These are phyloP conservation scores for Gorsachius magnificus DNA, from an alignment of 2,797 vertebrate genomes.

Conservation along the genomic window DNA sequence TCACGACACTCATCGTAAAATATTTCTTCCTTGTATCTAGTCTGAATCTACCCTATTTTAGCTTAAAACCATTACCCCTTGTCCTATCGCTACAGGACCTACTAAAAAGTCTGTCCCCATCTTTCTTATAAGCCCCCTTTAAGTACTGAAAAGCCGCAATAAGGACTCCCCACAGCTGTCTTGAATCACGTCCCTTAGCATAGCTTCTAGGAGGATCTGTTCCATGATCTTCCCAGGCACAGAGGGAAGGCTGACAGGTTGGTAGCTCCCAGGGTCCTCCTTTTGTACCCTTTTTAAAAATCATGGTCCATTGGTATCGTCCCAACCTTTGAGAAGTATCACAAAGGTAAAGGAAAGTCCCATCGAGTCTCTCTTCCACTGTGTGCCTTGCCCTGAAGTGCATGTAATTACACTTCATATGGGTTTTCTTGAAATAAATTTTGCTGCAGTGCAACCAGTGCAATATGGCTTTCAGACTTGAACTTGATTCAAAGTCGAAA, in stretches of 20 bases:
- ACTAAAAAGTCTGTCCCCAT: not conserved
- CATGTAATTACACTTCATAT: not conserved
- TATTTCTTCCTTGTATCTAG: not conserved
- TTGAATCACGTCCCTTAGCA: not conserved
- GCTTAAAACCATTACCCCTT: not conserved
- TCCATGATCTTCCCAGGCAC: not conserved
- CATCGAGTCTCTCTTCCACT: accelerated
- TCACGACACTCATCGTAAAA: not conserved
- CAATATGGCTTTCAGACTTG: not conserved
- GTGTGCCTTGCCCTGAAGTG: not conserved
- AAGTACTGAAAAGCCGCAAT: not conserved
- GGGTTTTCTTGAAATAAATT: not conserved
- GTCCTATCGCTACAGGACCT: not conserved
- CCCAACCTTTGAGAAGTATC: not conserved
- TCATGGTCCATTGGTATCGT: accelerated
- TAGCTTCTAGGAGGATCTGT: not conserved
- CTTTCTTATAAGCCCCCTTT: not conserved
- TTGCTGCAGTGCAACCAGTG: not conserved
- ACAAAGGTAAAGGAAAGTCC: not conserved
- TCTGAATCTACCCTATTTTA: not conserved
- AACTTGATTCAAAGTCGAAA: not conserved
- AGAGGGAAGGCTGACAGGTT: not conserved
- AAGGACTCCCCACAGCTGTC: not conserved
- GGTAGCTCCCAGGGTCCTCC: not conserved
- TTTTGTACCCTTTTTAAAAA: not conserved